phyloP scores from a whole-genome alignment of 1,140 invertebrate species.

The Drosophila tsacasi region DNA sequence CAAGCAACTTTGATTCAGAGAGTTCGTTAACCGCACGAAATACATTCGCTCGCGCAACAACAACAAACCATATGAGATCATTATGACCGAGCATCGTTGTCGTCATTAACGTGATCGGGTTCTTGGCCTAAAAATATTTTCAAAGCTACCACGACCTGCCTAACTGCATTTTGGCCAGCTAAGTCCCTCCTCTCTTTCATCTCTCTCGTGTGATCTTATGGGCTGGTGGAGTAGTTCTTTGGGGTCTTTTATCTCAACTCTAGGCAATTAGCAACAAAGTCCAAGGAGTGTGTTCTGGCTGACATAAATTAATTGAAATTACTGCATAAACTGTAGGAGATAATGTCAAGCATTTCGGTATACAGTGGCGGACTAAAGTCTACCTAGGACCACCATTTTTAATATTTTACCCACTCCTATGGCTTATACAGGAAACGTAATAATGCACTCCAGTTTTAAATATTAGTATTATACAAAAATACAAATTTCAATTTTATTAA shows the following conservation, averaged over 20 bases:
- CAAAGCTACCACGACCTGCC: slow-evolving; percentile 65
- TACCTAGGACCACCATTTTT: too few species aligned
- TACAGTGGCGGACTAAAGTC: neutral
- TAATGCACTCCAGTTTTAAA: too few species aligned
- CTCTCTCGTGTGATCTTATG: slow-evolving; percentile 7
- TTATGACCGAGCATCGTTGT: slow-evolving; percentile 38
- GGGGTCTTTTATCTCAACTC: slow-evolving; percentile 1
- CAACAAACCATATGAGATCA: slow-evolving; percentile 42
- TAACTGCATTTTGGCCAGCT: slow-evolving; percentile 73
- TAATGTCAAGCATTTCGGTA: neutral
- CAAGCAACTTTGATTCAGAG: slow-evolving; percentile 73
- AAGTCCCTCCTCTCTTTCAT: neutral
- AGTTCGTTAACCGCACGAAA: slow-evolving; percentile 82
- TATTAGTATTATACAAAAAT: too few species aligned
- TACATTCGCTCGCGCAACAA: slow-evolving; percentile 29
- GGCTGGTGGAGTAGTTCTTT: neutral
- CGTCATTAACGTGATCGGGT: slow-evolving; percentile 49
- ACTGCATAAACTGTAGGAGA: neutral
- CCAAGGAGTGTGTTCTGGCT: slow-evolving; percentile 7
- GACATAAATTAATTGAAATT: slow-evolving; percentile 30
- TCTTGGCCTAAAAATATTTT: slow-evolving; percentile 76
- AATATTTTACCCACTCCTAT: too few species aligned
- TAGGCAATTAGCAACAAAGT: slow-evolving; percentile 23
- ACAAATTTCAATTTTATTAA: too few species aligned
- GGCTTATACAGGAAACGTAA: too few species aligned